Base-by-base conservation (phyloP, 2,888 invertebrate species). In the Drosophila falleni region DNA sequence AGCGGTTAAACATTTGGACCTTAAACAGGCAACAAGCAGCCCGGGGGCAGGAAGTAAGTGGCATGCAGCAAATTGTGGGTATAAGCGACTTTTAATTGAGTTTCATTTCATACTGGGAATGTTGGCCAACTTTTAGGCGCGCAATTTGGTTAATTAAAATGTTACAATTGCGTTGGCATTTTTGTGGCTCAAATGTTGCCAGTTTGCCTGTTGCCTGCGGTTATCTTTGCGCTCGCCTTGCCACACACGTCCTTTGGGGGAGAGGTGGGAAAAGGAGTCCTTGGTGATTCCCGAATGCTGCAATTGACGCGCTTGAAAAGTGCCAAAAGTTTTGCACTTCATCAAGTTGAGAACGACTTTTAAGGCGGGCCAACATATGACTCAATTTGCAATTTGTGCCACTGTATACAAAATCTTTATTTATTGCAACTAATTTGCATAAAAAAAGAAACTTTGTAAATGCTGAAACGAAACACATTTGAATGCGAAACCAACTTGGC, bases 111-210 rank as follows among this genome's bases (percentile, higher is more conserved):
- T 50, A 53, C 63, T 62, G 63, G 50, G 46, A 68, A 55, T 50
- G 73, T 64, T 71, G 49, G 53, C 62, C 74, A 83, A 83, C 37
- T 58, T 81, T 80, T 68, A 55, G 66, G 55, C 73, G 68, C 70
- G 76, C 89, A 87, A 89, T 89, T 87, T 87, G 82, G 89, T 85
- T 87, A 89, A 87, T 87, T 89, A 87, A 89, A 89, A 87, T 69
- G 74, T 69, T 78, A 78, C 86, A 85, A 87, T 89, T 87, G 80
- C 71, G 85, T 76, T 79, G 78, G 74, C 79, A 83, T 73, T 83
- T 88, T 71, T 69, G 78, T 71, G 68, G 49, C 66, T 33, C 53
- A 58, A 47, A 29, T 41, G 42, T 41, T 71, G 60, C 35, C 63
- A 46, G 41, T 56, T 56, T 46, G 37, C 15, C 69, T 39, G 66